A percentile compares a stretch with the other conserved stretches of the same genome.
Evolutionary conservation across 1,140 invertebrate species (phyloP).

Genomic region (Tetragonula clypearis): DNA sequence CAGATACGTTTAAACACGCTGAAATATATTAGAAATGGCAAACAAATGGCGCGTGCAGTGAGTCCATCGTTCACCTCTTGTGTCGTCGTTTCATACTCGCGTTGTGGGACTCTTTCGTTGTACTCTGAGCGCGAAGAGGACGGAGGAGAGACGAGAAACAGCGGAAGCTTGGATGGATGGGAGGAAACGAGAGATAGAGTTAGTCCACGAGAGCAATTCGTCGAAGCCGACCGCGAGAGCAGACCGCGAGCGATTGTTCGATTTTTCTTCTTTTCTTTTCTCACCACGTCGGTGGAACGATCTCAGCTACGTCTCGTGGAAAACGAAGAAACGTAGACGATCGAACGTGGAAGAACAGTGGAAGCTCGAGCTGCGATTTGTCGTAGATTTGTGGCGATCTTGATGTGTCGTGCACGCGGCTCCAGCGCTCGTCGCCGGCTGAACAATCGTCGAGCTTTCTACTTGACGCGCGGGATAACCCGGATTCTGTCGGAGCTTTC

Average conservation of each 20-base stretch:
- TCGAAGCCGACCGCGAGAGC: slow-evolving; percentile 17
- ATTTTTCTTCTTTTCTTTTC: background rate
- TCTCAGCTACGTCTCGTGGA: background rate
- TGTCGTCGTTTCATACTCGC: background rate
- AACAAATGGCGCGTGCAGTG: background rate
- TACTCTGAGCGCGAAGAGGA: background rate
- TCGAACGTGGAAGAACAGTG: background rate
- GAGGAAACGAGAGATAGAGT: slow-evolving; percentile 13
- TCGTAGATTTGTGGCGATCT: slow-evolving; percentile 39
- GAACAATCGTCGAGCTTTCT: slow-evolving; percentile 59
- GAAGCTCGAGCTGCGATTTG: background rate
- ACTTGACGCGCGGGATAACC: slow-evolving; percentile 45
- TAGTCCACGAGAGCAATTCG: slow-evolving; percentile 13
- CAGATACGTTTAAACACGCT: background rate
- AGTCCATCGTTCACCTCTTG: background rate
- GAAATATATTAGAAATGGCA: slow-evolving; percentile 1
- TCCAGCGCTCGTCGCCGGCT: slow-evolving; percentile 14
- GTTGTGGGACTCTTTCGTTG: slow-evolving; percentile 21
- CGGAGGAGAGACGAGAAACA: background rate
- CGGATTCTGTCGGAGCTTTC: slow-evolving; percentile 6
- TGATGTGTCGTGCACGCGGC: slow-evolving; percentile 5
- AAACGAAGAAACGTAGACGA: too few relatives aligned
- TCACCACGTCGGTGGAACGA: background rate
- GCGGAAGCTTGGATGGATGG: background rate
- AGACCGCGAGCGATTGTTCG: slow-evolving; percentile 24